Conservation (phyloP, 2,797 vertebrate species). For the Bradypus variegatus region DNA sequence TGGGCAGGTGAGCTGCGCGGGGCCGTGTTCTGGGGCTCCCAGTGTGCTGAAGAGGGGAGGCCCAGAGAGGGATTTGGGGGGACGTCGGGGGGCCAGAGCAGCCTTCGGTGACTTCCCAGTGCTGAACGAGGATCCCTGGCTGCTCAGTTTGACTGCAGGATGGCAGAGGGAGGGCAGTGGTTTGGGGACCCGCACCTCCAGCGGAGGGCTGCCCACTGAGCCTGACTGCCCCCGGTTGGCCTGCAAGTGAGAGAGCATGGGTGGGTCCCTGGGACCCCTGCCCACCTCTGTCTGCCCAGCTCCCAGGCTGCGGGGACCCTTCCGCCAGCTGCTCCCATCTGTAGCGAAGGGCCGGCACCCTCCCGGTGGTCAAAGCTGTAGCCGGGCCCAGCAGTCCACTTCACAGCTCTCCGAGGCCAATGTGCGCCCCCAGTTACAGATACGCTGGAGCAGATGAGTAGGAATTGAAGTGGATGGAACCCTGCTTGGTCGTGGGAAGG, state of each 20-base stretch:
- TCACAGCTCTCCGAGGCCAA: neutral
- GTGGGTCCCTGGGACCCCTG: neutral
- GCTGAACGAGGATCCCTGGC: too few relatives aligned
- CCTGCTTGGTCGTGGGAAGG: neutral
- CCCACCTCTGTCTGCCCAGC: too few relatives aligned
- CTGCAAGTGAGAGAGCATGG: accelerated
- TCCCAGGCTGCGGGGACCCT: too few relatives aligned
- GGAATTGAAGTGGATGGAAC: accelerated
- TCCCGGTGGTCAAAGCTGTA: accelerated
- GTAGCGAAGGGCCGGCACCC: too few relatives aligned
- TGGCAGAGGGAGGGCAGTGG: neutral
- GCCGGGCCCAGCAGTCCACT: neutral
- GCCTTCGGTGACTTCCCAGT: too few relatives aligned
- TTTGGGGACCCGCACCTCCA: neutral
- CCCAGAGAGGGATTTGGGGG: neutral
- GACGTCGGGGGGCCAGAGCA: too few relatives aligned
- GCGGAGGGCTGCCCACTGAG: too few relatives aligned
- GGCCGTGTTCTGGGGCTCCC: too few relatives aligned
- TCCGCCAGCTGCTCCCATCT: too few relatives aligned
- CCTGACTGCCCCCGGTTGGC: accelerated
- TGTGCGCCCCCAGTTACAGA: accelerated
- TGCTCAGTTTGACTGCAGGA: neutral
- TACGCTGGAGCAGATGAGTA: neutral
- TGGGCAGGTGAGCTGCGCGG: too few relatives aligned
- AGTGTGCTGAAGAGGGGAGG: neutral